Evolutionary conservation across 1,140 invertebrate species (phyloP).

Genomic region (Scaptomyza montana): DNA sequence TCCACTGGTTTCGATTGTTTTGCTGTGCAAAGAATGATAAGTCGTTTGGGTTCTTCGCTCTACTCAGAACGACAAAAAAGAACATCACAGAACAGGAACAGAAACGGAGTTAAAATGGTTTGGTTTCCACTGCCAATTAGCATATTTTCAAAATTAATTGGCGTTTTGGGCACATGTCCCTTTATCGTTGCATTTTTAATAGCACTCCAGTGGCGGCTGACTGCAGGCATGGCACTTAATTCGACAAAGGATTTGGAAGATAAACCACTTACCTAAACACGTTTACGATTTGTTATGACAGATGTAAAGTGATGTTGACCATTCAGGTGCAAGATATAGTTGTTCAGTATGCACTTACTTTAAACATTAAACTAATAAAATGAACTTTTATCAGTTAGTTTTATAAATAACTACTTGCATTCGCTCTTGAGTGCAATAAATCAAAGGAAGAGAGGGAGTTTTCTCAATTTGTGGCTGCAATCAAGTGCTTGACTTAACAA

Average conservation of each 20-base stretch:
- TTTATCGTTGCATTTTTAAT: slow-evolving; percentile 36
- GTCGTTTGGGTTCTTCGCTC: slow-evolving; percentile 40
- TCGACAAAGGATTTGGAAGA: neutral
- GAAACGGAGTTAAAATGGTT: slow-evolving; percentile 6
- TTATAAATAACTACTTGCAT: neutral
- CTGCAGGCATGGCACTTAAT: slow-evolving; percentile 1
- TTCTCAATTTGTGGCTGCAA: neutral
- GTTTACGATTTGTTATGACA: neutral
- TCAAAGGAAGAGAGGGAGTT: slow-evolving; percentile 8
- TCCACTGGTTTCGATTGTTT: slow-evolving; percentile 37
- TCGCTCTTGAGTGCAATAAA: neutral
- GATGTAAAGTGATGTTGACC: neutral
- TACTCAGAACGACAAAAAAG: neutral
- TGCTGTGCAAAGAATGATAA: slow-evolving; percentile 74
- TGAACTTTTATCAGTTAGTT: too few species aligned
- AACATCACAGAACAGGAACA: slow-evolving; percentile 1
- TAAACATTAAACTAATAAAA: too few species aligned
- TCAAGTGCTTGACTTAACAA: too few species aligned
- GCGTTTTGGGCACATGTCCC: slow-evolving; percentile 26
- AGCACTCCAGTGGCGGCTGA: slow-evolving; percentile 28
- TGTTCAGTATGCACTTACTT: neutral
- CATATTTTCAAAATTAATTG: slow-evolving; percentile 76
- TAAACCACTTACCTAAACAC: neutral
- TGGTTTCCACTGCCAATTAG: slow-evolving; percentile 57
- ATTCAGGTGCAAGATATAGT: neutral